Percentiles rank a stretch among this genome's conserved stretches.
These are phyloP conservation scores for Phaenicophaeus curvirostris DNA, from an alignment of 2,797 vertebrate genomes.

Conservation along the genomic window DNA sequence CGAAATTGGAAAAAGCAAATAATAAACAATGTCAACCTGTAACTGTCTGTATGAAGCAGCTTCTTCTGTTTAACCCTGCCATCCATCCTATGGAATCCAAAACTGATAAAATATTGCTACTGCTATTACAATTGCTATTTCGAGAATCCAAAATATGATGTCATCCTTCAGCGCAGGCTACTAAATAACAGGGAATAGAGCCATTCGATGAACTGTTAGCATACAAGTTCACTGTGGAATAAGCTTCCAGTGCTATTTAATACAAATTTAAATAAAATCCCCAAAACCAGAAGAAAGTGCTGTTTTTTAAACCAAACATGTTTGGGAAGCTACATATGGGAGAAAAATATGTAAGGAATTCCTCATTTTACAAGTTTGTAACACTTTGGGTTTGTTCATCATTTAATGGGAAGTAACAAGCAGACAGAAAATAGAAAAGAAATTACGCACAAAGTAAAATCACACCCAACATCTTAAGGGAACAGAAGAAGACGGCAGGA, in stretches of 20 bases:
- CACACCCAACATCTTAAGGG: background rate
- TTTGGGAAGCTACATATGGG: background rate
- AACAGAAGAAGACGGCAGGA: background rate
- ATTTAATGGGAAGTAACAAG: background rate
- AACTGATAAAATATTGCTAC: background rate
- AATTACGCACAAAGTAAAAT: background rate
- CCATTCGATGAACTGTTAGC: background rate
- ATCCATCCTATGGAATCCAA: background rate
- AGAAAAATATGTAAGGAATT: background rate
- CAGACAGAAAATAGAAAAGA: background rate
- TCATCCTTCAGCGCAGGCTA: background rate
- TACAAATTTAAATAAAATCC: background rate
- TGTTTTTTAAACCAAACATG: background rate
- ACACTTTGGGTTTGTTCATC: background rate
- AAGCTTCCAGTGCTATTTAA: background rate
- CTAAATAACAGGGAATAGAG: background rate
- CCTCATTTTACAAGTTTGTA: background rate
- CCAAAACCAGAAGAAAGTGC: background rate
- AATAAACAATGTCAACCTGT: background rate
- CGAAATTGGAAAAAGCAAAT: background rate
- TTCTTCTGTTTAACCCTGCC: background rate
- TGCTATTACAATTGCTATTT: too few relatives aligned
- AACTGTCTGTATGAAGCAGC: background rate
- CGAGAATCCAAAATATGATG: background rate
- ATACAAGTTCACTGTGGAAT: background rate